A percentile compares a stretch with the other conserved stretches of the same genome.
These are phyloP conservation scores for Caenorhabditis tropicalis DNA, from an alignment of 1,140 invertebrate species.

Conservation along the genomic window DNA sequence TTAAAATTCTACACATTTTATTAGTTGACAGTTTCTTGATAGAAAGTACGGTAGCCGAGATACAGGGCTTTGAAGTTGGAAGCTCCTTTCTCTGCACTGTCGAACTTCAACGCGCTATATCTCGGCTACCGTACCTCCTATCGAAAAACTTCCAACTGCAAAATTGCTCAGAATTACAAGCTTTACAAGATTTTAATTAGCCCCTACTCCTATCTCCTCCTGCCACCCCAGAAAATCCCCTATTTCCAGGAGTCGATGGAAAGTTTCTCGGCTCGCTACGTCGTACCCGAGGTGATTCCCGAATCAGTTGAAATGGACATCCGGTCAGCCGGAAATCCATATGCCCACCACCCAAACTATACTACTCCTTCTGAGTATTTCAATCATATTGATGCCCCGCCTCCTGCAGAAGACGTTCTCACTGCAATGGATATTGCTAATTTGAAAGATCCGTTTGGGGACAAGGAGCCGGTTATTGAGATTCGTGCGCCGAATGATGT, in stretches of 20 bases:
- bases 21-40: too few relatives aligned
- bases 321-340: neutral
- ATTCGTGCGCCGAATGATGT: constrained; percentile 29
- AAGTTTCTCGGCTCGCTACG: neutral
- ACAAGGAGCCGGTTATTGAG: neutral
- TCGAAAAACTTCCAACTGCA: neutral
- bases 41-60: too few relatives aligned
- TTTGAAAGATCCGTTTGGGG: neutral
- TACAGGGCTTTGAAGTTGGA: too few relatives aligned
- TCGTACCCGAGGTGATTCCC: neutral
- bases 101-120: too few relatives aligned
- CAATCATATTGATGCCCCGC: neutral
- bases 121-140: too few relatives aligned
- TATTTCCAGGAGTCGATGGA: neutral
- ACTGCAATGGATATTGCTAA: constrained; percentile 6
- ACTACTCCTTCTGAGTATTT: constrained; percentile 22
- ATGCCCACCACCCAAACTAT: constrained; percentile 4
- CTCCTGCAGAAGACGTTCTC: neutral
- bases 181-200: neutral
- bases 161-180: neutral
- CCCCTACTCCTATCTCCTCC: neutral
- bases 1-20: too few relatives aligned
- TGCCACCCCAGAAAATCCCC: too few relatives aligned
- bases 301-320: neutral
- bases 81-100: too few relatives aligned